A percentile compares a stretch with the other conserved stretches of the same genome.
phyloP scores from a whole-genome alignment of 2,888 invertebrate species.

The Brenthis hecate region DNA sequence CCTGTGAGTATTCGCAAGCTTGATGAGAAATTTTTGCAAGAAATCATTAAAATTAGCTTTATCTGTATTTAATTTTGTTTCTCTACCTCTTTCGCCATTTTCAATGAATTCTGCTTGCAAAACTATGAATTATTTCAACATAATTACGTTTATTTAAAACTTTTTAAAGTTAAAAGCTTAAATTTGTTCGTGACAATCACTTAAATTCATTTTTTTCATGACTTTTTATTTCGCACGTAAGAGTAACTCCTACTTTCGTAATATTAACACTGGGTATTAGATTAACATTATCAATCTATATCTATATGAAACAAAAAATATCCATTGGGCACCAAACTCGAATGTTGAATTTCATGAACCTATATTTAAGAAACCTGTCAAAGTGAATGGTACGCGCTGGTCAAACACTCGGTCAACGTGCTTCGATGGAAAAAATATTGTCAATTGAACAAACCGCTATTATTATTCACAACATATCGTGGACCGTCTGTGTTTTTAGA shows the following conservation, averaged over 20 bases:
- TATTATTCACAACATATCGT: constrained; percentile 43
- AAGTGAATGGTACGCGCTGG: constrained; percentile 44
- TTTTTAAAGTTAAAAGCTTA: too few relatives aligned
- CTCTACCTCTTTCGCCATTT: too few relatives aligned
- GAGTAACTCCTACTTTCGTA: neutral
- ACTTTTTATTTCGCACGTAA: neutral
- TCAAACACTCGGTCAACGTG: constrained; percentile 34
- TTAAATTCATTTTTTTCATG: neutral
- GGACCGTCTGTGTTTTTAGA: constrained; percentile 46
- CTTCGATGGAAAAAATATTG: constrained; percentile 39
- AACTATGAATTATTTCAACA: too few relatives aligned
- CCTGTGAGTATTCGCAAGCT: neutral
- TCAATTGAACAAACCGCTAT: constrained; percentile 36
- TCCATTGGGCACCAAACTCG: constrained; percentile 30
- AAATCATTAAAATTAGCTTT: neutral
- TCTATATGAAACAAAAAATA: constrained; percentile 25
- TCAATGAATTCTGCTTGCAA: too few relatives aligned
- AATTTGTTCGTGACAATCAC: neutral
- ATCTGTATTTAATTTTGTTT: neutral
- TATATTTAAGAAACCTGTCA: constrained; percentile 45
- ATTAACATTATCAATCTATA: constrained; percentile 19
- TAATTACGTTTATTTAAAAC: too few relatives aligned
- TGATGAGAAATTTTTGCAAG: too few relatives aligned
- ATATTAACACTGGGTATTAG: constrained; percentile 1
- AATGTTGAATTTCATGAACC: constrained; percentile 47